phyloP scores from a whole-genome alignment of 30 jellyfish, hydroid and myxozoan genomes.

The Cassiopea andromeda region DNA sequence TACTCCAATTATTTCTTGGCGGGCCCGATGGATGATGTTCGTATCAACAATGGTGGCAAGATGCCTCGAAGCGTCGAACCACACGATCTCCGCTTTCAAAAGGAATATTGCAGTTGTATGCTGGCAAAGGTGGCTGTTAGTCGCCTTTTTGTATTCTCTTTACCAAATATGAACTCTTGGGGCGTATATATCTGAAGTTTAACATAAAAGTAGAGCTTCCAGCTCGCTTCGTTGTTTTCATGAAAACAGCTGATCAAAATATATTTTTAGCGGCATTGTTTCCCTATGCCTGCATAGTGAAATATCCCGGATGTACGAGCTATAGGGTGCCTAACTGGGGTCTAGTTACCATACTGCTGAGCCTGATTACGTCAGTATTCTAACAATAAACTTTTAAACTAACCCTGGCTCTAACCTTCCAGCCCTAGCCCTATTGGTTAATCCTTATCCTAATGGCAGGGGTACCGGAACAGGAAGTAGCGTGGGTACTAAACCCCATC shows the following conservation, averaged over 20 bases:
- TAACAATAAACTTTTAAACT: no score
- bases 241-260: slow-evolving; percentile 53
- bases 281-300: not conserved
- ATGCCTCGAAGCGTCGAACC: slow-evolving; percentile 12
- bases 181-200: not conserved
- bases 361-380: no score
- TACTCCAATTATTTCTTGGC: not conserved
- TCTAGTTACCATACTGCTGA: no score
- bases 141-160: not conserved
- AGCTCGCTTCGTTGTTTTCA: not conserved
- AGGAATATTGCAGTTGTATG: not conserved
- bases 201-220: not conserved
- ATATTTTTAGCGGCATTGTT: slow-evolving; percentile 12
- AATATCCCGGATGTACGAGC: slow-evolving; percentile 31
- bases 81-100: not conserved
- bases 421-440: no score
- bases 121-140: not conserved
- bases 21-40: not conserved
- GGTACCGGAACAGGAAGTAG: no score
- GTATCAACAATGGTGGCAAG: slow-evolving; percentile 27
- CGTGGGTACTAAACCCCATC: no score
- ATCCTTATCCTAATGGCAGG: no score
- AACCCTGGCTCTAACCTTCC: no score
- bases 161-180: not conserved
- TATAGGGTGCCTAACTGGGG: slow-evolving; percentile 13